These are phyloP conservation scores for Pocillopora grandis DNA, from an alignment of 92 coral and sea anemone species.

Conservation along the genomic window DNA sequence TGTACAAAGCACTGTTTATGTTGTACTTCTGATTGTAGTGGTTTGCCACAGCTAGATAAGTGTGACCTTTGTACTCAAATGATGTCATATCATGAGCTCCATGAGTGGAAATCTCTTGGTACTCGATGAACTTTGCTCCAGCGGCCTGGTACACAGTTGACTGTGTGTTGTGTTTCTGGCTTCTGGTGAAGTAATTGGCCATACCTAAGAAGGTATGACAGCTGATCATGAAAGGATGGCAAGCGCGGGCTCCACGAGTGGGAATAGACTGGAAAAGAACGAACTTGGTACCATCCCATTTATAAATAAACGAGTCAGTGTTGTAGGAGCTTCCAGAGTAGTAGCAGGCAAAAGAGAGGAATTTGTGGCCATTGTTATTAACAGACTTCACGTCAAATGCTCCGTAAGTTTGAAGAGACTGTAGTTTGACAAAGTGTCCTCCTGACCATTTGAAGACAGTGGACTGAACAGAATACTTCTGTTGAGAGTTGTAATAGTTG, in stretches of 20 bases:
- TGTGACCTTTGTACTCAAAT: conserved; percentile 8
- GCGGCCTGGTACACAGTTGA: neutral
- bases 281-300: conserved; percentile 34
- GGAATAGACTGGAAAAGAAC: conserved; percentile 34
- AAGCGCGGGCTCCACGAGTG: conserved; percentile 46
- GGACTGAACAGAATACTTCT: conserved; percentile 15
- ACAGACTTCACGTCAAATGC: conserved; percentile 23
- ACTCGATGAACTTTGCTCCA: neutral
- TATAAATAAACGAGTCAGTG: conserved; percentile 34
- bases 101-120: neutral
- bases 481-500: neutral
- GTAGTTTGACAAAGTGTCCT: conserved; percentile 13
- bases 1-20: neutral
- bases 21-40: neutral
- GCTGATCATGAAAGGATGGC: conserved; percentile 9
- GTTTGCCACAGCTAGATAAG: neutral
- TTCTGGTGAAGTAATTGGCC: neutral
- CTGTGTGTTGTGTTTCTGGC: neutral
- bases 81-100: neutral
- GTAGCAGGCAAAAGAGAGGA: conserved; percentile 33
- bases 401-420: conserved; percentile 29
- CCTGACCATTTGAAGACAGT: conserved; percentile 39
- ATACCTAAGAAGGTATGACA: neutral
- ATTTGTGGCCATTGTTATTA: conserved; percentile 32
- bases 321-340: neutral